Base-by-base conservation (phyloP, 2,113 vertebrate species). In the Ptilorrhoa leucosticta region DNA sequence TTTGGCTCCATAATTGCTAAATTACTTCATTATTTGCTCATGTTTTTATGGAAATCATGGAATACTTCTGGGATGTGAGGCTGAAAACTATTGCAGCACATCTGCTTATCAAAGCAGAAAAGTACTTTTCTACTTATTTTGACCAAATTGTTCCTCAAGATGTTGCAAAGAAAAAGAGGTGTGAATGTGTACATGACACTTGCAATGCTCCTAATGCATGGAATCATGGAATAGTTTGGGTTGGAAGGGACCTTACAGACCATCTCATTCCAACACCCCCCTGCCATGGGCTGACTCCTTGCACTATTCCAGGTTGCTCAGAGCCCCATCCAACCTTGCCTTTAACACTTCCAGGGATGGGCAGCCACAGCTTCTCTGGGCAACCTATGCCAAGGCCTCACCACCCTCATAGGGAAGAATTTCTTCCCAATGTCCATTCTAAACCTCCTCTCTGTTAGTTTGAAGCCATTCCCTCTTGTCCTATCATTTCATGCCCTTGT, bases 351-450 rank as follows among this genome's bases (percentile, higher is more conserved):
- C 26, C 30, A 76, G 21, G 30, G 30, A 42, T 54, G 47, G 35
- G 26, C 54, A 54, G 16, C n/a, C 47, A 47, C 45, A 83, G 24
- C 40, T 47, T 3, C 61, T 54, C n/a, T 61, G 35, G 30, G 3
- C 1, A 56, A 2, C 40, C n/a, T 70, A 18, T 77, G 35, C 48
- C 31, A 42, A 18, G 40, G 48, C 9, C 26, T 63, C 13, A 0
- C 0, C 27, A 56, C 6, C 7, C 13, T 83, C 35, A 21, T 1
- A 56, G 40, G 18, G 22, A 42, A 63, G 0, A 42, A 23, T 70
- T 56, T 2, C 20, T 56, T 77, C 27, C 10, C 3, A 2, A 7
- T 3, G 20, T 28, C 8, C 37, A 4, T 2, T 56, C 15, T 63
- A 37, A 69, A 1, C 27, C 27, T 73, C 0, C 9, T 37, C 13